Conservation (phyloP, 2,888 invertebrate species). For the Euplexia lucipara region DNA sequence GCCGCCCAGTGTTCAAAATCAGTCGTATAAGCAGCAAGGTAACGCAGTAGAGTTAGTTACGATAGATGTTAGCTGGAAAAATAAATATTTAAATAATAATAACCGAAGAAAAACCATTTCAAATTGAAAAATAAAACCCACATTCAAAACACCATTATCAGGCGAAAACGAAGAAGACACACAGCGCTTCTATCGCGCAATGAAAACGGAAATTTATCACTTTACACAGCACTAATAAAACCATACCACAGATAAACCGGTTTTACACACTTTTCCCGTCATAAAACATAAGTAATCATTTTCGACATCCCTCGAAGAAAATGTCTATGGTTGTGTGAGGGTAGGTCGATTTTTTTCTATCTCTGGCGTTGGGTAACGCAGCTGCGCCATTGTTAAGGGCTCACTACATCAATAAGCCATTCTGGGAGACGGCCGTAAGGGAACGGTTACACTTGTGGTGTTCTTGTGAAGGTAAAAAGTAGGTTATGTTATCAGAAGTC, state of each 20-base stretch:
- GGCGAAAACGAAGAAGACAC: not conserved
- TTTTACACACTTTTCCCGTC: slow-evolving; percentile 50
- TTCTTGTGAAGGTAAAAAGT: not conserved
- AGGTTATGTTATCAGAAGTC: not conserved
- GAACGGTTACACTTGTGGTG: slow-evolving; percentile 56
- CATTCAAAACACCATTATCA: not conserved
- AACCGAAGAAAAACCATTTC: not conserved
- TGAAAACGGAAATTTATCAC: slow-evolving; percentile 35
- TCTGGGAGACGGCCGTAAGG: slow-evolving; percentile 77
- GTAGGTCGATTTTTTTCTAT: slow-evolving; percentile 71
- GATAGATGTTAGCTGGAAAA: no score
- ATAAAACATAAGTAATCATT: slow-evolving; percentile 65
- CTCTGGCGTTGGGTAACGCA: slow-evolving; percentile 69
- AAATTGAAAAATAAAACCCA: not conserved
- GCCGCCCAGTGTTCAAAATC: no score
- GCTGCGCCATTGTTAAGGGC: slow-evolving; percentile 82
- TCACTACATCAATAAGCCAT: slow-evolving; percentile 87
- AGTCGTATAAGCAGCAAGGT: no score
- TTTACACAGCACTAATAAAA: slow-evolving; percentile 48
- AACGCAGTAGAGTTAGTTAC: no score
- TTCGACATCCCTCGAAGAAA: slow-evolving; percentile 54
- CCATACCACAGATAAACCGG: slow-evolving; percentile 38
- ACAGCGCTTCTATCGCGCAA: slow-evolving; percentile 10
- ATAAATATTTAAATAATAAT: no score
- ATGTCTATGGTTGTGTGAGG: slow-evolving; percentile 56